These are phyloP conservation scores for Clarias gariepinus DNA, from an alignment of 2,113 vertebrate genomes.

Conservation along the genomic window DNA sequence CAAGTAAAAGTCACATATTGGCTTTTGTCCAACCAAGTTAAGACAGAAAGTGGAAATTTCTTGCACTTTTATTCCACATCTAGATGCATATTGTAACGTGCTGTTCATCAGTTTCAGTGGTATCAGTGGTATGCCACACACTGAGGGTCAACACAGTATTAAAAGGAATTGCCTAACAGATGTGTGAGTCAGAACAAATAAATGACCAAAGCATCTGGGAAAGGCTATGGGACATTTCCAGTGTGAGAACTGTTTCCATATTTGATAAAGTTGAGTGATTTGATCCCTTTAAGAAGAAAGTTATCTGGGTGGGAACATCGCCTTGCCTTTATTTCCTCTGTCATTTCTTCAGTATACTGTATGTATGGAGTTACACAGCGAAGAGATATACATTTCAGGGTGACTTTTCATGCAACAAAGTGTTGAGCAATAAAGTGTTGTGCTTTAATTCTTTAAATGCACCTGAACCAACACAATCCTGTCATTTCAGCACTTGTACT, in stretches of 20 bases:
- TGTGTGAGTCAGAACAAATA: neutral
- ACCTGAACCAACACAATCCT: slow-evolving; percentile 6
- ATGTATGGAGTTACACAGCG: neutral
- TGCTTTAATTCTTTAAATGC: neutral
- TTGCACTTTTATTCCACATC: neutral
- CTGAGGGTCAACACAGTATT: neutral
- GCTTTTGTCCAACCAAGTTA: neutral
- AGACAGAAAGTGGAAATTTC: neutral
- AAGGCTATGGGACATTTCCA: neutral
- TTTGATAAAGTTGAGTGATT: neutral
- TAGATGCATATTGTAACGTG: neutral
- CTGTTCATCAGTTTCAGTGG: neutral
- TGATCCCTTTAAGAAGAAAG: slow-evolving; percentile 22
- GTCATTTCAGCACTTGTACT: slow-evolving; percentile 4
- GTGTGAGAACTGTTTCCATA: slow-evolving; percentile 6
- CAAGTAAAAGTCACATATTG: neutral
- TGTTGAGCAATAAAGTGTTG: slow-evolving; percentile 23
- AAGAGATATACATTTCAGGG: neutral
- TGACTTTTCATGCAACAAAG: neutral
- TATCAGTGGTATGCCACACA: neutral
- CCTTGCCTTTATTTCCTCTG: neutral
- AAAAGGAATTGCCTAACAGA: neutral
- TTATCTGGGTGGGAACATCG: slow-evolving; percentile 27
- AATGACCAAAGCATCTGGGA: neutral
- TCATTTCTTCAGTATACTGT: neutral